phyloP scores from a whole-genome alignment of 1,140 invertebrate species.

The Lanistes nyassanus region DNA sequence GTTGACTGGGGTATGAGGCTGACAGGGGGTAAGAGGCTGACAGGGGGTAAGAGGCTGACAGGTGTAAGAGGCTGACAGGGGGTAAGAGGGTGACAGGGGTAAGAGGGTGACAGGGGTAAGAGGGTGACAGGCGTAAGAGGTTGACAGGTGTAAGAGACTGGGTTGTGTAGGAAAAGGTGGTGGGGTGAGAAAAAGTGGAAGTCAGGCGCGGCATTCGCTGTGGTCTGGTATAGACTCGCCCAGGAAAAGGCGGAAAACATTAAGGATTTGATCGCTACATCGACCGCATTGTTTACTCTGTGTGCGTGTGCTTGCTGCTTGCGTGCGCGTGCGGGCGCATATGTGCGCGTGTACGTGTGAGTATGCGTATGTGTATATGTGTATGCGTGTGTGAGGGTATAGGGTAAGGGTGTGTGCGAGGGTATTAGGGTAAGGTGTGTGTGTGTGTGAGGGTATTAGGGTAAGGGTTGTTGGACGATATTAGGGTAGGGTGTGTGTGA shows the following conservation, averaged over 20 bases:
- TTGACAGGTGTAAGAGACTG: too few species aligned
- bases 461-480: background rate
- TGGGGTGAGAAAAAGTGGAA: background rate
- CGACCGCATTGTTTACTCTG: background rate
- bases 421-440: background rate
- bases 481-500: background rate
- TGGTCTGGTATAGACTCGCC: too few species aligned
- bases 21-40: too few species aligned
- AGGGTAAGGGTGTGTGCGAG: background rate
- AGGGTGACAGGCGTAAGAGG: too few species aligned
- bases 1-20: too few species aligned
- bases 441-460: background rate
- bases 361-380: constrained; percentile 1
- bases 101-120: too few species aligned
- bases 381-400: constrained; percentile 6
- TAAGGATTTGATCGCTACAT: too few species aligned
- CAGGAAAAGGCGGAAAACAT: background rate
- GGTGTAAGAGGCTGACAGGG: too few species aligned
- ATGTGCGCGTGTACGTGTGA: background rate
- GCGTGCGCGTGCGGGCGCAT: background rate
- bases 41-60: too few species aligned
- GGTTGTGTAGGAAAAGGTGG: too few species aligned
- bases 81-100: too few species aligned
- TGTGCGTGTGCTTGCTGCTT: background rate
- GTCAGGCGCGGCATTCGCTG: too few species aligned